A percentile compares a stretch with the other conserved stretches of the same genome.
These are phyloP conservation scores for Drosophila longiperda DNA, from an alignment of 2,888 invertebrate genomes.

Conservation along the genomic window DNA sequence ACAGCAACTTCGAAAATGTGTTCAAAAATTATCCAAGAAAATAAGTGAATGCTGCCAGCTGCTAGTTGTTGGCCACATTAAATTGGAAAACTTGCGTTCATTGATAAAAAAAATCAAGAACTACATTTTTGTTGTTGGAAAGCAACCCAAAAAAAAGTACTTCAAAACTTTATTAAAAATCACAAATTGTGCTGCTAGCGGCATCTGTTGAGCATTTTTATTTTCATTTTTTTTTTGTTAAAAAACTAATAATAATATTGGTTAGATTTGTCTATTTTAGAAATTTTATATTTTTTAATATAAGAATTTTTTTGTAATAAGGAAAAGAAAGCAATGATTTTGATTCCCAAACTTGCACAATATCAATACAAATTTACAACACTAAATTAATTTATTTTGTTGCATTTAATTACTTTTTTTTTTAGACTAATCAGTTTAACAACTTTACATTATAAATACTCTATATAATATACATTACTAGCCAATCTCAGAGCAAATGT, in stretches of 20 bases:
- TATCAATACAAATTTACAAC: conserved; percentile 2
- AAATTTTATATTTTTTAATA: not conserved
- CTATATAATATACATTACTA: too few relatives aligned
- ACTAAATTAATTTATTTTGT: conserved; percentile 15
- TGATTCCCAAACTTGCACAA: not conserved
- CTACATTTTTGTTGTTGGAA: conserved; percentile 7
- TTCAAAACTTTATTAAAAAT: conserved; percentile 12
- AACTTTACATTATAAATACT: not conserved
- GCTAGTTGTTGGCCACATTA: conserved; percentile 13
- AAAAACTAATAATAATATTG: not conserved
- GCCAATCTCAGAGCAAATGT: not conserved
- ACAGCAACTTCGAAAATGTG: conserved; percentile 47
- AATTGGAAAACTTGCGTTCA: not conserved
- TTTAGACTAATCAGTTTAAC: not conserved
- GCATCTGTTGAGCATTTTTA: conserved; percentile 34
- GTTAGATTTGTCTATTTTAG: not conserved
- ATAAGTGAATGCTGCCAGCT: conserved; percentile 42
- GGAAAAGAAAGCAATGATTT: not conserved
- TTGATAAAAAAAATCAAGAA: not conserved
- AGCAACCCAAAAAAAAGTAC: conserved; percentile 1
- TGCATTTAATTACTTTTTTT: not conserved
- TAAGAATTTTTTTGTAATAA: too few relatives aligned
- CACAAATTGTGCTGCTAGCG: conserved; percentile 6
- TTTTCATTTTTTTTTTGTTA: not conserved
- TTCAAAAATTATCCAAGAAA: conserved; percentile 45